Evolutionary conservation across 2,888 invertebrate species (phyloP).

Genomic region (Anaspis maculata): DNA sequence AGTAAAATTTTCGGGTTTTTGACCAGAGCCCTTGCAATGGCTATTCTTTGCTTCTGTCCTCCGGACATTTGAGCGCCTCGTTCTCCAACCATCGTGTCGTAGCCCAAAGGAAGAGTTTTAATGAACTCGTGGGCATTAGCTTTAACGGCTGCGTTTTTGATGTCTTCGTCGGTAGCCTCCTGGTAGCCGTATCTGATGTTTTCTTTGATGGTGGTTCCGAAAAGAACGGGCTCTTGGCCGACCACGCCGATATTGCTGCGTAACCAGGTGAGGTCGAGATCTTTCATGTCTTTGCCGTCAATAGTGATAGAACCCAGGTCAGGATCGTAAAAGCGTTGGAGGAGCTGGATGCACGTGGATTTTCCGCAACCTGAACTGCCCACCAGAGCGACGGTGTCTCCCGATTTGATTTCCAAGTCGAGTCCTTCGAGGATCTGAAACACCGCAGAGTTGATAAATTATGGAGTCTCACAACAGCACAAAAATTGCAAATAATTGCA

Average conservation of each 20-base stretch:
- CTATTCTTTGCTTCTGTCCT: conserved; percentile 48
- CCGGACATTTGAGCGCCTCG: conserved; percentile 67
- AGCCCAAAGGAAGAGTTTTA: conserved; percentile 64
- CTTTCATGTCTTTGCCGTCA: conserved; percentile 60
- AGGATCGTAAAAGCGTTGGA: conserved; percentile 68
- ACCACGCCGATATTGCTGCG: conserved; percentile 78
- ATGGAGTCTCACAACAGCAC: not conserved
- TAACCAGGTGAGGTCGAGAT: conserved; percentile 74
- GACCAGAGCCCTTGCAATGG: conserved; percentile 81
- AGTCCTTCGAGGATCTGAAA: conserved; percentile 55
- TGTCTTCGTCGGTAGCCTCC: conserved; percentile 55
- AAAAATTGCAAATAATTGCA: not conserved
- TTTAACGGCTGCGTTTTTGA: conserved; percentile 60
- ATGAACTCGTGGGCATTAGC: conserved; percentile 76
- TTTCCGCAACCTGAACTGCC: conserved; percentile 72
- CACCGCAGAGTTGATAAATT: not conserved
- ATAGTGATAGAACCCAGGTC: conserved; percentile 57
- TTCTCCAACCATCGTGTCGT: conserved; percentile 78
- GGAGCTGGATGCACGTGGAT: conserved; percentile 65
- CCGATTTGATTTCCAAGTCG: conserved; percentile 55
- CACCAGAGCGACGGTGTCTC: conserved; percentile 68
- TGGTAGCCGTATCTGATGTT: conserved; percentile 74
- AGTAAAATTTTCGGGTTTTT: conserved; percentile 70
- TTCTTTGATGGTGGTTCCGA: conserved; percentile 74
- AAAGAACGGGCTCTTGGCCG: conserved; percentile 84